Base-by-base conservation (phyloP, 1,140 invertebrate genomes). In the Pinna nobilis region DNA sequence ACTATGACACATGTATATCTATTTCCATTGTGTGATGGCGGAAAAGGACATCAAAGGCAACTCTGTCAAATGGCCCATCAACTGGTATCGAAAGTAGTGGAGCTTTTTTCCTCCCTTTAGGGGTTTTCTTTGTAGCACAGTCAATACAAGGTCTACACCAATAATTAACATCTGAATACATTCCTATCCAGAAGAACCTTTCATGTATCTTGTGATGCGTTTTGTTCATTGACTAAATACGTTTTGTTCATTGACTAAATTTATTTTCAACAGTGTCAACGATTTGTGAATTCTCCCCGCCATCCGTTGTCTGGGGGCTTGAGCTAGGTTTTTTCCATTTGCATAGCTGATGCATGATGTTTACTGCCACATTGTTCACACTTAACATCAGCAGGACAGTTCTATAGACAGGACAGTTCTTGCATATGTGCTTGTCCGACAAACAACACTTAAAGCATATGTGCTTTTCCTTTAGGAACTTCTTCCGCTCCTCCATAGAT, bases 361-460 rank as follows among this genome's bases (percentile, higher is more conserved):
- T 23, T 61, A 64, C 61, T 70, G 6, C n/a, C 32, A 47, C 70
- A 77, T n/a, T 39, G 25, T 11, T 47, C 23, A 49, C 63, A 71
- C 28, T 67, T 70, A 1, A 78, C 23, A 5, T 13, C 7, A 13
- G n/a, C 49, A 44, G 49, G n/a, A n/a, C n/a, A n/a, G n/a, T n/a
- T n/a, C n/a, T n/a, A n/a, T n/a, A n/a, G n/a, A n/a, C n/a, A n/a
- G n/a, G 59, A 30, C 72, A 75, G 13, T 70, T 53, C 2, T 37
- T 15, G 13, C 53, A 51, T 3, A 63, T 47, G 37, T 76, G 77
- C 18, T 39, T 65, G 25, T 39, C 63, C 23, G 68, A 69, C 6
- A 25, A 11, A 44, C 41, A 57, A 65, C 77, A 75, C n/a, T 44
- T 63, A 25, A 63, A 78, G 39, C 73, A 78, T 47, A 78, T 63